Percentiles rank a stretch among this genome's conserved stretches.
Conservation (phyloP, 2,888 invertebrate genomes). For the Colletes collaris region DNA sequence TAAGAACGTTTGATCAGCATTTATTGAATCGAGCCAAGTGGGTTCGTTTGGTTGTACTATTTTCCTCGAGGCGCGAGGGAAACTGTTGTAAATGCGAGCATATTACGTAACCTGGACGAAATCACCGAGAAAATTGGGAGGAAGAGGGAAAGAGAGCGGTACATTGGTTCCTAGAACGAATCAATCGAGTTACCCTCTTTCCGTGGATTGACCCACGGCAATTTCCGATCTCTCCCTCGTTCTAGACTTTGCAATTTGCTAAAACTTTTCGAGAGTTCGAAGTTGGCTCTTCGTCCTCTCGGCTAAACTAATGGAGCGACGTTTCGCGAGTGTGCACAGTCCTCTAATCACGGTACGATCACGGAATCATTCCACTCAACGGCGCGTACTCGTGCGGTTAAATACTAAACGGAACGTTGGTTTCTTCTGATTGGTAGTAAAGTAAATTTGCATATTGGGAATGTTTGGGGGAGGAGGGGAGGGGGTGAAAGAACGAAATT, state of each 20-base stretch:
- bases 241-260: constrained; percentile 74
- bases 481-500: background rate
- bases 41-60: background rate
- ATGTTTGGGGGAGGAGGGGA: background rate
- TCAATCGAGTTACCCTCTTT: constrained; percentile 73
- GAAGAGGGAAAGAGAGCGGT: constrained; percentile 61
- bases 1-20: background rate
- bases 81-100: constrained; percentile 46
- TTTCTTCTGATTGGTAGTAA: constrained; percentile 19
- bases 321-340: constrained; percentile 34
- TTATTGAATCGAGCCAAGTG: background rate
- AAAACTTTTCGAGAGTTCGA: constrained; percentile 68
- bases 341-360: constrained; percentile 64
- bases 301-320: constrained; percentile 52
- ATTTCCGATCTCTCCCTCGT: constrained; percentile 71
- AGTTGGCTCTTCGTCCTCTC: constrained; percentile 44
- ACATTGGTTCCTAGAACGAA: constrained; percentile 76
- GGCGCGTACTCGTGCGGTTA: constrained; percentile 40
- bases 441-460: background rate
- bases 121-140: constrained; percentile 76
- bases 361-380: constrained; percentile 55
- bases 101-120: constrained; percentile 64
- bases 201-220: constrained; percentile 69
- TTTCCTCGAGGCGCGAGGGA: background rate
- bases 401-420: constrained; percentile 24